phyloP scores from a whole-genome alignment of 2,888 invertebrate genomes.

The Ischnura elegans region DNA sequence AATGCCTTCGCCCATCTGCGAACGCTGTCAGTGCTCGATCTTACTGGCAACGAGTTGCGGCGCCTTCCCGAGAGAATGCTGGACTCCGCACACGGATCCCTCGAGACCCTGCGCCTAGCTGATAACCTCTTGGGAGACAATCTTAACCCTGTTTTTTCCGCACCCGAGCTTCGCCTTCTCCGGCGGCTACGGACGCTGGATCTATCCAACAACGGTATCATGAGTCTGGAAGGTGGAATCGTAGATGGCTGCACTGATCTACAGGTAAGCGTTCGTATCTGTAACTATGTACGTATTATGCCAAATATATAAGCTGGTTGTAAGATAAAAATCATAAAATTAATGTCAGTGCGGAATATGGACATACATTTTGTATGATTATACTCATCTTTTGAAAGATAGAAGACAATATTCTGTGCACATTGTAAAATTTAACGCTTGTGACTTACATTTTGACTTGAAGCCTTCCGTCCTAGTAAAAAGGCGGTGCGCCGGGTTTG shows the following conservation, averaged over 20 bases:
- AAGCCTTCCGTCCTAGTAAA: too few relatives aligned
- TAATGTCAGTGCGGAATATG: too few relatives aligned
- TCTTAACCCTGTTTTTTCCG: constrained; percentile 93
- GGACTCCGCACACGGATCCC: constrained; percentile 82
- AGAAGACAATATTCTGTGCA: too few relatives aligned
- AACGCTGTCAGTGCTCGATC: constrained; percentile 87
- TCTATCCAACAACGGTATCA: constrained; percentile 89
- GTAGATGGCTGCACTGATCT: constrained; percentile 85
- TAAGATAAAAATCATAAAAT: too few relatives aligned
- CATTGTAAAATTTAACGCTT: too few relatives aligned
- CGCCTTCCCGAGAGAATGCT: constrained; percentile 89
- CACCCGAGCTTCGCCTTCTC: constrained; percentile 89
- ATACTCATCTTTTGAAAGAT: too few relatives aligned
- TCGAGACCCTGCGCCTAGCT: constrained; percentile 86
- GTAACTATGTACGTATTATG: too few relatives aligned
- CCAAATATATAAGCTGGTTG: too few relatives aligned
- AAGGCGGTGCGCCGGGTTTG: too few relatives aligned
- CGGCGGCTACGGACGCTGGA: constrained; percentile 87
- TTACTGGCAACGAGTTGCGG: constrained; percentile 90
- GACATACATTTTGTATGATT: too few relatives aligned
- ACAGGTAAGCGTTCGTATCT: not conserved
- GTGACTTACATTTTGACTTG: too few relatives aligned
- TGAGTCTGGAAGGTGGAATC: constrained; percentile 91
- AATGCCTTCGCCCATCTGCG: not conserved
- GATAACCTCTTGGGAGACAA: constrained; percentile 94